A percentile compares a stretch with the other conserved stretches of the same genome.
Conservation (phyloP, 1,140 invertebrate species). For the Wasmannia auropunctata region DNA sequence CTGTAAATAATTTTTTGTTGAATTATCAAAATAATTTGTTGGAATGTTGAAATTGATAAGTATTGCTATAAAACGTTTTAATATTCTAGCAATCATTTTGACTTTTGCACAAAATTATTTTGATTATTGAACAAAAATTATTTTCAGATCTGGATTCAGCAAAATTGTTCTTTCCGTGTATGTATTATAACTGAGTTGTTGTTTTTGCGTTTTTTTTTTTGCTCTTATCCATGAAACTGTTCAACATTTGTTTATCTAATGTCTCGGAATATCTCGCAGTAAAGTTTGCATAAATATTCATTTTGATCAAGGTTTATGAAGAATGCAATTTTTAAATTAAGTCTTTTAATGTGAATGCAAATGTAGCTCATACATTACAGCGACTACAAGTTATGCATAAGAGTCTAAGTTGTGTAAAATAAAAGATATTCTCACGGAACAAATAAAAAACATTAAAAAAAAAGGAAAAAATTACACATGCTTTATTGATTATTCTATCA, state of each 20-base stretch:
- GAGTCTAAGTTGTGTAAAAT: neutral
- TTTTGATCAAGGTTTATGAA: neutral
- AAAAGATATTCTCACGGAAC: neutral
- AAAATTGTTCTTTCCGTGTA: no score
- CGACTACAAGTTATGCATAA: neutral
- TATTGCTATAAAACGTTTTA: no score
- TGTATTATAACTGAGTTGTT: no score
- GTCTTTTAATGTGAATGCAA: neutral
- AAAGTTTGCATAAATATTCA: neutral
- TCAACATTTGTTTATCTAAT: neutral
- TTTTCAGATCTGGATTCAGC: no score
- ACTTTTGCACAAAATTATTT: no score
- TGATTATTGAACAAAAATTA: no score
- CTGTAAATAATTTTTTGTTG: no score
- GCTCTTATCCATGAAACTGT: neutral
- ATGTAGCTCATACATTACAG: neutral
- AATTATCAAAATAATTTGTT: no score
- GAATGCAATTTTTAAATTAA: neutral
- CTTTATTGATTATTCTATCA: neutral
- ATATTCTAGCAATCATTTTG: no score
- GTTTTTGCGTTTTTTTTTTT: no score
- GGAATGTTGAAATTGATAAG: no score
- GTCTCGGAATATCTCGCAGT: no score
- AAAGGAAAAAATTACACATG: neutral
- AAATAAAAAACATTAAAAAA: neutral